Base-by-base conservation (phyloP, 2,113 vertebrate species). In the Nerophis ophidion region DNA sequence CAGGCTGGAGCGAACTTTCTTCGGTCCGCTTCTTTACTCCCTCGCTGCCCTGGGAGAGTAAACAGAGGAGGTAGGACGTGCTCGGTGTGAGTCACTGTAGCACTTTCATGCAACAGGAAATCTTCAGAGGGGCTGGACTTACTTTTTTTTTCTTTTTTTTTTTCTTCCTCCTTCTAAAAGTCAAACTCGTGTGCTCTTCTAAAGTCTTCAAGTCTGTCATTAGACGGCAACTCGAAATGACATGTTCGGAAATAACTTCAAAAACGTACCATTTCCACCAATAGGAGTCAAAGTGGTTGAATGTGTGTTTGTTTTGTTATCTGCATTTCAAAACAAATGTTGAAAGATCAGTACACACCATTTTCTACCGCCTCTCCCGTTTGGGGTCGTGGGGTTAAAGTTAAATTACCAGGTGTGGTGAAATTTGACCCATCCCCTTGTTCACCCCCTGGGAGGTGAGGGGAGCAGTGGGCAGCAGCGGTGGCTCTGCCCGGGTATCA, bases 71-170 rank as follows among this genome's bases (percentile, higher is more conserved):
- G 34, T 72, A 64, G 71, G 74, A 70, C 64, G 71, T 53, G 73
- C 71, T 58, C 73, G 68, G 68, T 75, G 63, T 84, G 85, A 85
- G 69, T 85, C 80, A 71, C 68, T 61, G 53, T 70, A 61, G 69
- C 59, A 72, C 81, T 48, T 77, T 76, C 73, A 56, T 79, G 65
- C 76, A 82, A 79, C 85, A 87, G 85, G 85, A 88, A 88, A 75
- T 85, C 82, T 88, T 84, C 80, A 38, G 75, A 86, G 81, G 85
- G 86, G 87, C 59, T 81, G 85, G 84, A 74, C 81, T 12, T 1
- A 13, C 57, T 76, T 66, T 71, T 66, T 55, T 59, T 47, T 47
- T 6, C 14, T 1, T 14, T 12, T 26, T 38, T 13, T 7, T 51
- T 19, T 52, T 13, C 48, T 64, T 59, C 52, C 71, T 74, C 49